Conservation (phyloP, 2,113 vertebrate species). For the Equus quagga region DNA sequence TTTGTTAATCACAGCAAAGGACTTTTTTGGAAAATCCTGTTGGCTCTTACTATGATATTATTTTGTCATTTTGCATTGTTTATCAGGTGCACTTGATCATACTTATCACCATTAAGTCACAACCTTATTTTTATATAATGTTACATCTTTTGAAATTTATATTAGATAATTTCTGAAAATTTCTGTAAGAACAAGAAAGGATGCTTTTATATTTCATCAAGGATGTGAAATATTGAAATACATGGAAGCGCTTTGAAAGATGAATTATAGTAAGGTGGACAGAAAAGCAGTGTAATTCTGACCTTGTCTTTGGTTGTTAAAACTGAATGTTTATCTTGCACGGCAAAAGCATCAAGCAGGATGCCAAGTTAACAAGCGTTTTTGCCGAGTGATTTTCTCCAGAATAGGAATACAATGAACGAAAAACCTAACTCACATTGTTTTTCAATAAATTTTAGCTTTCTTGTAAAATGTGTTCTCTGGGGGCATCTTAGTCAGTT, state of each 20-base stretch:
- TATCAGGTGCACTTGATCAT: not conserved
- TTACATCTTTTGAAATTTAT: not conserved
- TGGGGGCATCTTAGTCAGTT: slow-evolving; percentile 45
- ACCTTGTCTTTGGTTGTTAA: slow-evolving; percentile 42
- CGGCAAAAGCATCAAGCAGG: slow-evolving; percentile 13
- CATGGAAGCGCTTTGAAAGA: slow-evolving; percentile 21
- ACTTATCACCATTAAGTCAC: not conserved
- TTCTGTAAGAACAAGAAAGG: not conserved
- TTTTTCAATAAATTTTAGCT: slow-evolving; percentile 66
- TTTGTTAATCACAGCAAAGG: not conserved
- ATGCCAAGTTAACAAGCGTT: slow-evolving; percentile 14
- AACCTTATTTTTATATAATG: not conserved
- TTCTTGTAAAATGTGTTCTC: slow-evolving; percentile 75
- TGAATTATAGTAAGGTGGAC: not conserved
- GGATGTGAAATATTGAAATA: slow-evolving; percentile 47
- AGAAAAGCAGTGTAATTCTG: slow-evolving; percentile 46
- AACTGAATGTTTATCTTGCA: slow-evolving; percentile 14
- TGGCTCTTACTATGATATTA: not conserved
- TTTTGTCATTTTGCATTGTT: not conserved
- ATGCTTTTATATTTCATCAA: slow-evolving; percentile 49
- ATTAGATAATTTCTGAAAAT: not conserved
- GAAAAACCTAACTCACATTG: slow-evolving; percentile 57
- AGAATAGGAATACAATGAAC: slow-evolving; percentile 61
- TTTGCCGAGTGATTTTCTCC: slow-evolving; percentile 56
- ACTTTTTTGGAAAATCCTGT: not conserved